phyloP scores from a whole-genome alignment of 2,888 invertebrate genomes.

The Synergus laeviventris region DNA sequence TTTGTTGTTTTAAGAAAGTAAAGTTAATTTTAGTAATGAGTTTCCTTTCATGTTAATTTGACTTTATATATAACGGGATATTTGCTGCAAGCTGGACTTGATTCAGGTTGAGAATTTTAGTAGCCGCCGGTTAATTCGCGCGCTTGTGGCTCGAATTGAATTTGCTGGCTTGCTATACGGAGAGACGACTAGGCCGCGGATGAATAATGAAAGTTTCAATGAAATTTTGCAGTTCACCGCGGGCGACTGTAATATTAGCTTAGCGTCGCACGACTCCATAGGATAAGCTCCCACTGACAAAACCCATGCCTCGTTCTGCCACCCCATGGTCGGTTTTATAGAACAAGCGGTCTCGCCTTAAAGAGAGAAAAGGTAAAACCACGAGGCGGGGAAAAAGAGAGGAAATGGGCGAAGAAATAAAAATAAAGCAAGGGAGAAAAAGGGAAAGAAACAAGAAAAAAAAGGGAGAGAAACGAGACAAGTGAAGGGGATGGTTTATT shows the following conservation, averaged over 20 bases:
- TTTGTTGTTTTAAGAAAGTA: too few species aligned
- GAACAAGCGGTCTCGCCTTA: constrained; percentile 31
- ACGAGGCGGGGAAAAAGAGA: constrained; percentile 1
- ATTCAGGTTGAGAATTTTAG: constrained; percentile 21
- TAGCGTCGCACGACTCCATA: constrained; percentile 63
- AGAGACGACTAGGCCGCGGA: constrained; percentile 55
- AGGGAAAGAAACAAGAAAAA: too few species aligned
- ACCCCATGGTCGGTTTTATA: constrained; percentile 36
- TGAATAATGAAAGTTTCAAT: constrained; percentile 75
- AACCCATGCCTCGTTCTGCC: constrained; percentile 43
- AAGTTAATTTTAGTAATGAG: neutral
- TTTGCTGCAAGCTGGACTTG: constrained; percentile 40
- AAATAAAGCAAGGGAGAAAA: constrained; percentile 6
- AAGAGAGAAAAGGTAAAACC: constrained; percentile 18
- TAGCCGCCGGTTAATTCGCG: constrained; percentile 64
- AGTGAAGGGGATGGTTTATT: constrained; percentile 36
- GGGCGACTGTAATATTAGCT: constrained; percentile 75
- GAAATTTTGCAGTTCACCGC: constrained; percentile 75
- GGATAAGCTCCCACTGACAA: constrained; percentile 56
- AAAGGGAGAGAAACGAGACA: neutral
- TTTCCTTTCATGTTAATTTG: neutral
- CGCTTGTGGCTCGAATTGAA: constrained; percentile 70
- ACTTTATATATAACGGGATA: neutral
- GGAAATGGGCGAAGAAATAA: constrained; percentile 12
- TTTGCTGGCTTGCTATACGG: constrained; percentile 54